Conservation (phyloP, 1,140 invertebrate species). For the Macrobrachium rosenbergii region DNA sequence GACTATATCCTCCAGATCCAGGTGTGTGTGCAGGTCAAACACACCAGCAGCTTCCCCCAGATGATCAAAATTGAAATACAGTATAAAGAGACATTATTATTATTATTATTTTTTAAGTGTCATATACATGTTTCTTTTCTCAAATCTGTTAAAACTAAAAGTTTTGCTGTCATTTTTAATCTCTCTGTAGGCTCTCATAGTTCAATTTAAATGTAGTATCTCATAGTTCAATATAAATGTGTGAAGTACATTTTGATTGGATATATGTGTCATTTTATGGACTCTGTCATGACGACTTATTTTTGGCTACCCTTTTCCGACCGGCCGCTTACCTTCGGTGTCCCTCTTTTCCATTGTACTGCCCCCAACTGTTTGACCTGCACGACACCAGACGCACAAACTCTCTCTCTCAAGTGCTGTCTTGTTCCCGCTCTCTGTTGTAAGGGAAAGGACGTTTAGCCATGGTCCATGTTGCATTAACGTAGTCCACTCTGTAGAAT, state of each 20-base stretch:
- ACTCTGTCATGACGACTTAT: neutral
- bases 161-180: too few relatives aligned
- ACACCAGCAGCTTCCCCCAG: neutral
- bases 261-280: constrained; percentile 12
- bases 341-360: constrained; percentile 1
- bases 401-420: neutral
- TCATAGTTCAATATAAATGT: neutral
- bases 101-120: too few relatives aligned
- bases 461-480: neutral
- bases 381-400: constrained; percentile 27
- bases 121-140: too few relatives aligned
- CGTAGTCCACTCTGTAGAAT: neutral
- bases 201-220: too few relatives aligned
- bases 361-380: constrained; percentile 23
- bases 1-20: constrained; percentile 63
- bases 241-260: neutral
- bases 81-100: neutral
- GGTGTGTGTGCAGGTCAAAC: constrained; percentile 63
- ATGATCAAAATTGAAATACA: constrained; percentile 4
- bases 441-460: constrained; percentile 26
- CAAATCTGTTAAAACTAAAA: too few relatives aligned
- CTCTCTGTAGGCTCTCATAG: too few relatives aligned
- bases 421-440: neutral
- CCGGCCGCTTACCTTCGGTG: constrained; percentile 11
- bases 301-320: neutral